Percentiles rank a stretch among this genome's conserved stretches.
These are phyloP conservation scores for Netelia virgata DNA, from an alignment of 2,888 invertebrate species.

Conservation along the genomic window DNA sequence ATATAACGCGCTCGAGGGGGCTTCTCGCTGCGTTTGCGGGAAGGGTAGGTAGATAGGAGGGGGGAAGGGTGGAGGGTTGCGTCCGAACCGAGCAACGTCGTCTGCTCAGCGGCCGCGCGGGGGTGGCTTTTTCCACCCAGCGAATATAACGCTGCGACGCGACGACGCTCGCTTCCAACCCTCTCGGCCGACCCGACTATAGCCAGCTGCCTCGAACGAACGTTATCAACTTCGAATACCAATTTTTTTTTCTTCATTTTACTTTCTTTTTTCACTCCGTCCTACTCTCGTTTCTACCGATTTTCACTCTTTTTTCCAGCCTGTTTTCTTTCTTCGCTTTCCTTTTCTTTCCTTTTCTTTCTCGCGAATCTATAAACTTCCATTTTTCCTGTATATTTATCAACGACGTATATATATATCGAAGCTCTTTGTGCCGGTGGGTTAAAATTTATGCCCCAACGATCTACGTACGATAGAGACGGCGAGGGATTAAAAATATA, in stretches of 20 bases:
- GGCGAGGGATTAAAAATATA: neutral
- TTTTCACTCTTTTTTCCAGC: neutral
- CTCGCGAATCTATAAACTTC: neutral
- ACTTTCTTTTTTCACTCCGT: too few relatives aligned
- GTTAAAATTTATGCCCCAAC: neutral
- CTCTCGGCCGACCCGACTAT: conserved; percentile 36
- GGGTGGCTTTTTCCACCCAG: conserved; percentile 41
- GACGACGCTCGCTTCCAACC: conserved; percentile 38
- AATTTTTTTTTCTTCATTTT: neutral
- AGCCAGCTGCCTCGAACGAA: neutral
- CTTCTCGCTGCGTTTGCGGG: too few relatives aligned
- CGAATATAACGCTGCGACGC: conserved; percentile 16
- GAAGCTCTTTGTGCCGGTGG: neutral
- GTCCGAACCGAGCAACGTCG: too few relatives aligned
- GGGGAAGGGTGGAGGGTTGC: too few relatives aligned
- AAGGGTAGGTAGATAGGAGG: too few relatives aligned
- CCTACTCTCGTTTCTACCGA: too few relatives aligned
- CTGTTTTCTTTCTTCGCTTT: too few relatives aligned
- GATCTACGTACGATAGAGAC: neutral
- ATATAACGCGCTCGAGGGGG: conserved; percentile 1
- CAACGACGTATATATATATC: neutral
- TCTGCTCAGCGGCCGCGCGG: conserved; percentile 3
- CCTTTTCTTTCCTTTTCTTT: neutral
- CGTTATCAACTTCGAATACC: conserved; percentile 34
- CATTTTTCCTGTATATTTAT: neutral